Base-by-base conservation (phyloP, 2,888 invertebrate species). In the Eucriotettix oculatus region DNA sequence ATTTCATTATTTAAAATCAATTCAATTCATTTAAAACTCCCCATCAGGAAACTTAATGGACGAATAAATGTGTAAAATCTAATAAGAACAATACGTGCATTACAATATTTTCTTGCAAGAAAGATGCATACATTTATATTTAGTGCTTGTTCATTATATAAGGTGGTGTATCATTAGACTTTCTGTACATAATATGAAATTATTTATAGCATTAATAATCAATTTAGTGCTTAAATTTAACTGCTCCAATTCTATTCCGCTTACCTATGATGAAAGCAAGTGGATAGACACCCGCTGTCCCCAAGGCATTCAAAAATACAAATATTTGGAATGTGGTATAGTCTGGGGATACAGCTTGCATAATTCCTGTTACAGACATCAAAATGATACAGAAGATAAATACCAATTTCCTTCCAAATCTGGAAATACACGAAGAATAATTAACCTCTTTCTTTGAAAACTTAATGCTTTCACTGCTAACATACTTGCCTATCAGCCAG, bases 251-350 rank as follows among this genome's bases (percentile, higher is more conserved):
- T n/a, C 29, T 48, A 48, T 9, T 44, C 1, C 10, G 40, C 60
- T 56, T 54, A 70, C 77, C 80, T 54, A 81, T 74, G 57, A 82
- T 80, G 66, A 82, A 82, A 10, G 81, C 81, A 56, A 81, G 66
- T 1, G 81, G 80, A 68, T 79, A 82, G 16, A 82, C 79, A 43
- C 81, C 81, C 0, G 81, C 75, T 1, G 80, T 80, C n/a, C 81
- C 81, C n/a, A 80, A 69, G 0, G 82, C 79, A 68, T 81, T 81
- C 0, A 82, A 66, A 64, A 80, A 76, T 9, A 79, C 75, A 66
- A 82, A 76, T 10, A 73, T 64, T 57, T 77, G 67, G 66, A 81
- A 82, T 58, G 75, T 78, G 16, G 72, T 65, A 66, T 81, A 82
- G 63, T 76, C 72, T 63, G 76, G 75, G 12, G 80, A 74, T 1